Conservation (phyloP, 1,140 invertebrate species). For the Triops longicaudatus region DNA sequence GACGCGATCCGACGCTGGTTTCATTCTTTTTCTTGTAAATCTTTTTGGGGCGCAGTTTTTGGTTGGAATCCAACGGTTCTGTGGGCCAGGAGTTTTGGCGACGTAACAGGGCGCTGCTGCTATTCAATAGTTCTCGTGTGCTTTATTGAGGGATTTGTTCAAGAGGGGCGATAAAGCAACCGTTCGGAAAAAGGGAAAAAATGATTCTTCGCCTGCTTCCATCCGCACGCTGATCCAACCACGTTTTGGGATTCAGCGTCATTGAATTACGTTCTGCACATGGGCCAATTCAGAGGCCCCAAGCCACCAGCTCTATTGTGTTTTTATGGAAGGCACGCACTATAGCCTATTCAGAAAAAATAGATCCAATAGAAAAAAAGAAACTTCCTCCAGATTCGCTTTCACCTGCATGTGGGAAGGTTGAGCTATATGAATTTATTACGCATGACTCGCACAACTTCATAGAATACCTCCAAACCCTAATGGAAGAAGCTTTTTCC, state of each 20-base stretch:
- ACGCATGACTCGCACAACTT: too few relatives aligned
- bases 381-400: neutral
- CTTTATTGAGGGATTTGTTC: constrained; percentile 11
- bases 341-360: constrained; percentile 15
- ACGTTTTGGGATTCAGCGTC: constrained; percentile 3
- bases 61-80: constrained; percentile 7
- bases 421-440: neutral
- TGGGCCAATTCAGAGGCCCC: neutral
- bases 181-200: neutral
- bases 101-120: neutral
- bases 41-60: constrained; percentile 11
- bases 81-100: neutral
- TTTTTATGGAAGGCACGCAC: constrained; percentile 11
- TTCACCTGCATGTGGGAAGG: neutral
- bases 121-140: constrained; percentile 3
- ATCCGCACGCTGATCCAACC: constrained; percentile 5
- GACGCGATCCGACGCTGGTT: constrained; percentile 4
- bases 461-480: neutral
- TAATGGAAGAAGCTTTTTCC: neutral
- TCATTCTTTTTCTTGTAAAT: constrained; percentile 13
- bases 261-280: constrained; percentile 12
- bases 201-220: constrained; percentile 11
- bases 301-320: neutral
- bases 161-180: constrained; percentile 6
- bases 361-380: neutral